These are phyloP conservation scores for Drosophila neotestacea DNA, from an alignment of 2,888 invertebrate species.

Conservation along the genomic window DNA sequence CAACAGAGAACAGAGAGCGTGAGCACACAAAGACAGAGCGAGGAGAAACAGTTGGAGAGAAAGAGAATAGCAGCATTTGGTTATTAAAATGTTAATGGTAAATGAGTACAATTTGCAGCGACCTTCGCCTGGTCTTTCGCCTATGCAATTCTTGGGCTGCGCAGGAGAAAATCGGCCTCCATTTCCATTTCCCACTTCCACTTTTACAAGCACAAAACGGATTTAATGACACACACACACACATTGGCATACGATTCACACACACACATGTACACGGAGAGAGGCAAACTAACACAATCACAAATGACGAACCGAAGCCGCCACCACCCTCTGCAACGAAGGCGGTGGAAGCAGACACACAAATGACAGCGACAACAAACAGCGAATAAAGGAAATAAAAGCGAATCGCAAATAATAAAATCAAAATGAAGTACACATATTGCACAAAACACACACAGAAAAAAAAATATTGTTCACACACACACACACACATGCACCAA, in stretches of 20 bases:
- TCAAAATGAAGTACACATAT: constrained; percentile 61
- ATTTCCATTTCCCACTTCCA: constrained; percentile 48
- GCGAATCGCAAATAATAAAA: constrained; percentile 71
- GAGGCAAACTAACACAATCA: constrained; percentile 16
- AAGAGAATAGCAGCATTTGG: constrained; percentile 16
- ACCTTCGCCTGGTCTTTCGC: constrained; percentile 36
- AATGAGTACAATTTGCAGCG: constrained; percentile 2
- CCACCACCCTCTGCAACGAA: constrained; percentile 69
- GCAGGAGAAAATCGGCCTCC: constrained; percentile 51
- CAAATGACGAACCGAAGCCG: constrained; percentile 55
- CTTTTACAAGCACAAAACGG: constrained; percentile 50
- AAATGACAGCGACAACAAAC: constrained; percentile 68
- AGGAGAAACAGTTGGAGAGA: constrained; percentile 1
- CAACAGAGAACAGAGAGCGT: constrained; percentile 18
- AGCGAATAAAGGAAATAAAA: constrained; percentile 77
- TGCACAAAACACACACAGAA: constrained; percentile 4
- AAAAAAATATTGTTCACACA: background rate
- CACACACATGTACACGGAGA: constrained; percentile 27
- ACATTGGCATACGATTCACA: constrained; percentile 19
- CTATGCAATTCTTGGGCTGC: constrained; percentile 25
- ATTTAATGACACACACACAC: constrained; percentile 47
- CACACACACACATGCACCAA: background rate
- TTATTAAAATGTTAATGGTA: constrained; percentile 26
- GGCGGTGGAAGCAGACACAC: constrained; percentile 50
- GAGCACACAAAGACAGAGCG: constrained; percentile 16